Evolutionary conservation across 2,888 invertebrate genomes (phyloP).

Genomic region (Brachyptera putata): DNA sequence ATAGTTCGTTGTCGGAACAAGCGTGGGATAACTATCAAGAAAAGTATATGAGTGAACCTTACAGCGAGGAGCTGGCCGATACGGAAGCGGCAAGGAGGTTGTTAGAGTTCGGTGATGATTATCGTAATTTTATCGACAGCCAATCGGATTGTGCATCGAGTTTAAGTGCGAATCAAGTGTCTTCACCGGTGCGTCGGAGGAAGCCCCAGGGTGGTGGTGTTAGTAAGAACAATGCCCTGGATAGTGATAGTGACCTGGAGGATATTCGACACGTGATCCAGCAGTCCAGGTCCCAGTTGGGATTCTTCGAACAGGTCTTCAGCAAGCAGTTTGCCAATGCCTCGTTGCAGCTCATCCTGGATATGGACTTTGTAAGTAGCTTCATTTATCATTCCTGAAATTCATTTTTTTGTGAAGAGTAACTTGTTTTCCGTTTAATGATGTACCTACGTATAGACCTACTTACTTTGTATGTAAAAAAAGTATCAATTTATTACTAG

Average conservation of each 20-base stretch:
- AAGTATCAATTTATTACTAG: no score
- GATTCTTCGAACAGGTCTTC: conserved; percentile 56
- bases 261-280: conserved; percentile 60
- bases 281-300: conserved; percentile 58
- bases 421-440: no score
- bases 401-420: no score
- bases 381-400: no score
- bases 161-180: conserved; percentile 19
- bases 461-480: neutral
- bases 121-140: conserved; percentile 82
- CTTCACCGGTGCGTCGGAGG: conserved; percentile 24
- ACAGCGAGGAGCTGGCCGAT: conserved; percentile 79
- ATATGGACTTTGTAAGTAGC: conserved; percentile 32
- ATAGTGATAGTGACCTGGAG: conserved; percentile 64
- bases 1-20: conserved; percentile 83
- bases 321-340: conserved; percentile 48
- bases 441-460: neutral
- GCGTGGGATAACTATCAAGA: conserved; percentile 97
- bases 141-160: conserved; percentile 81
- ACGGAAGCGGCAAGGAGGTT: conserved; percentile 78
- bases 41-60: conserved; percentile 86
- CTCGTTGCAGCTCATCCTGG: conserved; percentile 30
- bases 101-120: conserved; percentile 86
- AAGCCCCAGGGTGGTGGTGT: conserved; percentile 2
- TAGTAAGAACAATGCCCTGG: conserved; percentile 38